A percentile compares a stretch with the other conserved stretches of the same genome.
Conservation (phyloP, 2,888 invertebrate species). For the Drosophila atripex region DNA sequence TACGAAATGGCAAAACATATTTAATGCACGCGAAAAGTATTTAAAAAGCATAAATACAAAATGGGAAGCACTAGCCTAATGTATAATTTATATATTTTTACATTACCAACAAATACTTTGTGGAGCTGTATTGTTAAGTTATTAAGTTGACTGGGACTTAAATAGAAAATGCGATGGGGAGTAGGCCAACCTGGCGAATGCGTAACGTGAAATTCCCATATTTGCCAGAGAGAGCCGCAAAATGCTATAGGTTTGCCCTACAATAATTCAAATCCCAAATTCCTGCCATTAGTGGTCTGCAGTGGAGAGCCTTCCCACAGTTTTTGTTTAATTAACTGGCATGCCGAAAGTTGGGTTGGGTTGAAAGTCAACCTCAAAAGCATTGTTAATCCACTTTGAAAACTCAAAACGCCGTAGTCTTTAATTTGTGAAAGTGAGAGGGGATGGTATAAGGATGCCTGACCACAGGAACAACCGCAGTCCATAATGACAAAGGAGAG, state of each 20-base stretch:
- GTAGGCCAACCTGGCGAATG: conserved; percentile 18
- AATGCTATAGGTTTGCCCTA: conserved; percentile 19
- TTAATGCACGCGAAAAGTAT: neutral
- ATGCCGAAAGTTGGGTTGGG: conserved; percentile 5
- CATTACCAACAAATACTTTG: no score
- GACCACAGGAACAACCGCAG: conserved; percentile 60
- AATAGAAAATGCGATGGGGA: neutral
- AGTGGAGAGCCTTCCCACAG: conserved; percentile 22
- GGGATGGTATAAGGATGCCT: neutral
- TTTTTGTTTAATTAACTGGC: conserved; percentile 67
- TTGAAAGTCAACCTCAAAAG: conserved; percentile 8
- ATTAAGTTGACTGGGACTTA: neutral
- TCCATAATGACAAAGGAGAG: conserved; percentile 40
- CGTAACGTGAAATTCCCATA: conserved; percentile 15
- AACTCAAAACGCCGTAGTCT: conserved; percentile 52
- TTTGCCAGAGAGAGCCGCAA: conserved; percentile 36
- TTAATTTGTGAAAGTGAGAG: conserved; percentile 42
- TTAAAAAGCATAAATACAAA: no score
- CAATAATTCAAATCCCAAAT: conserved; percentile 52
- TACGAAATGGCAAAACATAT: neutral
- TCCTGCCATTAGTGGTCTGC: conserved; percentile 53
- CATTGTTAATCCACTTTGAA: conserved; percentile 63
- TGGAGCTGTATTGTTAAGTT: neutral
- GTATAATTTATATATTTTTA: neutral
- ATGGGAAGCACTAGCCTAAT: no score